Percentiles rank a stretch among this genome's conserved stretches.
Conservation (phyloP, 2,888 invertebrate species). For the Dolomedes plantarius region DNA sequence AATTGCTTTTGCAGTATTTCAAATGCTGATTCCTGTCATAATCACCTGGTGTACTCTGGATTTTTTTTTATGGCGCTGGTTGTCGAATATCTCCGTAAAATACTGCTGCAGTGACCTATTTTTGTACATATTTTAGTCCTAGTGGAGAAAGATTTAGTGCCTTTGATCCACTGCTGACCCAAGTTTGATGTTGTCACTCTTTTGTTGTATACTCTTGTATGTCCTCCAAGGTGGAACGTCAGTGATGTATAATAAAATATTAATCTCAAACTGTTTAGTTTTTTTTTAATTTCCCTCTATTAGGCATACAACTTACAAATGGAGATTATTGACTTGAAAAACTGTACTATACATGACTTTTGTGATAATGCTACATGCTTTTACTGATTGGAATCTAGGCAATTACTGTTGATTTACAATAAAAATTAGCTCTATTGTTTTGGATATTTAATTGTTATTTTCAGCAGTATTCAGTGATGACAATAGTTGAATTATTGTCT, state of each 20-base stretch:
- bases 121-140: conserved; percentile 69
- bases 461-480: too few species aligned
- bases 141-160: conserved; percentile 69
- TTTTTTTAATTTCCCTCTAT: too few species aligned
- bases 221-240: conserved; percentile 63
- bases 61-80: conserved; percentile 66
- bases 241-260: conserved; percentile 70
- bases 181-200: conserved; percentile 56
- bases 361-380: too few species aligned
- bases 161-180: conserved; percentile 67
- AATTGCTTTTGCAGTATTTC: conserved; percentile 57
- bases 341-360: too few species aligned
- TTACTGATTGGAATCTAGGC: too few species aligned
- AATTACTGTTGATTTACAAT: too few species aligned
- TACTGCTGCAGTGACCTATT: conserved; percentile 62
- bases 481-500: too few species aligned
- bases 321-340: too few species aligned
- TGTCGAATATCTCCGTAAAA: conserved; percentile 62
- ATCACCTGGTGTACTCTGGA: conserved; percentile 55
- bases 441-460: too few species aligned
- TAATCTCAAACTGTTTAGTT: conserved; percentile 34
- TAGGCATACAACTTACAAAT: too few species aligned
- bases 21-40: conserved; percentile 30
- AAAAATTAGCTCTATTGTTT: too few species aligned
- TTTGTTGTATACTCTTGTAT: conserved; percentile 69